phyloP scores from a whole-genome alignment of 2,797 vertebrate genomes.

The Acestrorhynchus altus region DNA sequence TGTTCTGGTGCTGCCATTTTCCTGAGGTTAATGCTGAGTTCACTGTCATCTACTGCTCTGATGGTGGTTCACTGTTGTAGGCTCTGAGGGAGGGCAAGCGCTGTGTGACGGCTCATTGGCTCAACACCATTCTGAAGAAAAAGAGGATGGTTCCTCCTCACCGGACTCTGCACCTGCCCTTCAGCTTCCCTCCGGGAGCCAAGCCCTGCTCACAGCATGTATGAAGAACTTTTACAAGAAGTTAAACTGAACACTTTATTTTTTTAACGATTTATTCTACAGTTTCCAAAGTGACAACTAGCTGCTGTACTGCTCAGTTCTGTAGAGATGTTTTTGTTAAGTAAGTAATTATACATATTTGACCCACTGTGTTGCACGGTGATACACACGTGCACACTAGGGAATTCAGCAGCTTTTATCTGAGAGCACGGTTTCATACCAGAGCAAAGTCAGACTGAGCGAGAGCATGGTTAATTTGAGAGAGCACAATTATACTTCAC shows the following conservation, averaged over 20 bases:
- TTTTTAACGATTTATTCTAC: too few species aligned
- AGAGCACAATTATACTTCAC: too few species aligned
- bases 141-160: conserved; percentile 94
- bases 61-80: conserved; percentile 68
- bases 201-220: conserved; percentile 97
- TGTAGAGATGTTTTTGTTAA: too few species aligned
- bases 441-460: too few species aligned
- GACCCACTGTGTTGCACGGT: too few species aligned
- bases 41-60: not conserved
- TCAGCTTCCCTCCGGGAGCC: conserved; percentile 93
- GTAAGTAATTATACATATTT: too few species aligned
- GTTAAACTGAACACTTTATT: not conserved
- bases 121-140: conserved; percentile 90
- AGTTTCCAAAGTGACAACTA: too few species aligned
- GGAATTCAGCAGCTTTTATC: too few species aligned
- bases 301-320: too few species aligned
- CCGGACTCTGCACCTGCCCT: conserved; percentile 92
- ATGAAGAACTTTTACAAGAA: conserved; percentile 58
- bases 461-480: too few species aligned
- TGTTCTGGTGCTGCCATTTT: not conserved
- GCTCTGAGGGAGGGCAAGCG: conserved; percentile 92
- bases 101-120: conserved; percentile 95
- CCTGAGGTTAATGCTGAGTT: not conserved
- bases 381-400: too few species aligned
- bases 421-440: too few species aligned